These are phyloP conservation scores for Camponotus floridanus DNA, from an alignment of 1,140 invertebrate species.

Conservation along the genomic window DNA sequence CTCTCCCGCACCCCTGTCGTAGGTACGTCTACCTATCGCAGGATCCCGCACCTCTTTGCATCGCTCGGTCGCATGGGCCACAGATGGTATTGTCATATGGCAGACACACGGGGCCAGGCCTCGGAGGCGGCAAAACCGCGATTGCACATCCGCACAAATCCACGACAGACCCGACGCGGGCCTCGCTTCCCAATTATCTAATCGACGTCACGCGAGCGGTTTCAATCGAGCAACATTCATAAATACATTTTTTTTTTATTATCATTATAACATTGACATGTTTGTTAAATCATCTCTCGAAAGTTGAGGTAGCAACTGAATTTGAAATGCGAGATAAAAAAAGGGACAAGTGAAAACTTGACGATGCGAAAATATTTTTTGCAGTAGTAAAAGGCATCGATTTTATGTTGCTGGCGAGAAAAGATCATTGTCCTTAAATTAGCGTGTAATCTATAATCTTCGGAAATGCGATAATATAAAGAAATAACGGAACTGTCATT, in stretches of 20 bases:
- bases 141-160: slow-evolving; percentile 72
- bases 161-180: slow-evolving; percentile 42
- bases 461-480: too few species aligned
- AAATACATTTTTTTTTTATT: background rate
- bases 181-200: slow-evolving; percentile 63
- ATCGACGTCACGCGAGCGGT: slow-evolving; percentile 67
- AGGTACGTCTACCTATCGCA: slow-evolving; percentile 43
- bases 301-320: background rate
- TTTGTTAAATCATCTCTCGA: background rate
- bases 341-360: background rate
- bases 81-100: slow-evolving; percentile 84
- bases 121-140: slow-evolving; percentile 71
- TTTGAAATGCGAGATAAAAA: background rate
- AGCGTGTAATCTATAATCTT: background rate
- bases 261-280: too few species aligned
- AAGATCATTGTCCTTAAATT: background rate
- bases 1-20: slow-evolving; percentile 50
- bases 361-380: background rate
- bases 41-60: slow-evolving; percentile 23
- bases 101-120: slow-evolving; percentile 75
- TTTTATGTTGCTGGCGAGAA: background rate
- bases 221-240: background rate
- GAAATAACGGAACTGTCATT: background rate
- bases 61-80: slow-evolving; percentile 70
- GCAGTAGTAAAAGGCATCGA: background rate